Conservation (phyloP, 2,113 vertebrate species). For the Zosterops hypoxanthus region DNA sequence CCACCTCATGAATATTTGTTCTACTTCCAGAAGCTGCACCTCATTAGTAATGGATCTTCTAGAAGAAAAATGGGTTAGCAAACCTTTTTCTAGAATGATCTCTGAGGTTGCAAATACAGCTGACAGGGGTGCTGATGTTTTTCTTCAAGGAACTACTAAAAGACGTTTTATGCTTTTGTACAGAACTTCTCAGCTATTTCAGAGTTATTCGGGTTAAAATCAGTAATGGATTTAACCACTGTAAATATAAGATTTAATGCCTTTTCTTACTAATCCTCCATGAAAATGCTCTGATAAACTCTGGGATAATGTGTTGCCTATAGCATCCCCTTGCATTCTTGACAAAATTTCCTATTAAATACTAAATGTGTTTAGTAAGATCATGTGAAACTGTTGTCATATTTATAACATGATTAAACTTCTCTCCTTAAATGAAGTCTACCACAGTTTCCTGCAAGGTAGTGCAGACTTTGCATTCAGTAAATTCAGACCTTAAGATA, state of each 20-base stretch:
- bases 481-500: not conserved
- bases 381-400: not conserved
- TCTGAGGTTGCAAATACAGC: not conserved
- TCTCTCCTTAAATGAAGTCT: not conserved
- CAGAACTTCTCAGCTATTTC: not conserved
- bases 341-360: constrained; percentile 18
- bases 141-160: not conserved
- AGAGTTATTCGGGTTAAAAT: constrained; percentile 20
- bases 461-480: not conserved
- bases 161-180: not conserved
- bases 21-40: not conserved
- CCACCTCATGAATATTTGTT: constrained; percentile 27
- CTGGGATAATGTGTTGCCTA: not conserved
- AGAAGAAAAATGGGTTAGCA: constrained; percentile 11
- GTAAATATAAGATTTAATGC: not conserved
- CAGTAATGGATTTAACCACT: not conserved
- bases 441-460: not conserved
- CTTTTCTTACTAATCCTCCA: constrained; percentile 31
- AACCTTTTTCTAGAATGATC: constrained; percentile 4
- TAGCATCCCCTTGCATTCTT: constrained; percentile 29
- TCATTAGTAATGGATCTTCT: not conserved
- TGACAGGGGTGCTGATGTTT: not conserved
- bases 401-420: constrained; percentile 16
- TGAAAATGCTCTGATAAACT: constrained; percentile 36
- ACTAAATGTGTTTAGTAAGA: not conserved